Evolutionary conservation across 37 sponge, comb jelly and placozoan genomes (phyloP).

Genomic region (Hormiphora californensis): DNA sequence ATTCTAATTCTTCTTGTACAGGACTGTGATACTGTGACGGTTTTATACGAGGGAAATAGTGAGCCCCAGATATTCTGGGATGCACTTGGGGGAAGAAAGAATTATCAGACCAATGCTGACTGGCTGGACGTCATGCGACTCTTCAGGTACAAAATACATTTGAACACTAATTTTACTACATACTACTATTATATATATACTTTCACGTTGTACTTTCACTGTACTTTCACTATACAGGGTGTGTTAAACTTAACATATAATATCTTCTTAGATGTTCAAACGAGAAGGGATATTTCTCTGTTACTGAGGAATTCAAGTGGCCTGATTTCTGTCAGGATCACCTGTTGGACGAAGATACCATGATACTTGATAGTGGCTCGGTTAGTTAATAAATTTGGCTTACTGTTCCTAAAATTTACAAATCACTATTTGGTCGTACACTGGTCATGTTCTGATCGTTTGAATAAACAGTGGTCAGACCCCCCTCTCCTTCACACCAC

Average conservation of each 20-base stretch:
- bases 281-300: slow-evolving; percentile 89
- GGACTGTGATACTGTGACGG: slow-evolving; percentile 28
- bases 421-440: too few species aligned
- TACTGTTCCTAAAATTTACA: background rate
- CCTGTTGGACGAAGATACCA: slow-evolving; percentile 86
- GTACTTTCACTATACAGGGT: too few species aligned
- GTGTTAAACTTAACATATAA: too few species aligned
- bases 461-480: too few species aligned
- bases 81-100: slow-evolving; percentile 73
- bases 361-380: slow-evolving; percentile 86
- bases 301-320: slow-evolving; percentile 83
- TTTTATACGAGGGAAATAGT: slow-evolving; percentile 17
- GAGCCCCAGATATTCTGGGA: slow-evolving; percentile 85
- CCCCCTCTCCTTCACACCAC: background rate
- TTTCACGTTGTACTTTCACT: too few species aligned
- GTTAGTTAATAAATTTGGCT: background rate
- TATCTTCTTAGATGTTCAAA: slow-evolving; percentile 73
- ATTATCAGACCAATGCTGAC: slow-evolving; percentile 63
- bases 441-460: too few species aligned
- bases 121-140: slow-evolving; percentile 71
- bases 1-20: too few species aligned
- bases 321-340: slow-evolving; percentile 96
- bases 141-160: slow-evolving; percentile 65
- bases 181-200: too few species aligned
- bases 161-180: too few species aligned